These are phyloP conservation scores for Cyprinodon tularosa DNA, from an alignment of 2,113 vertebrate species.

Conservation along the genomic window DNA sequence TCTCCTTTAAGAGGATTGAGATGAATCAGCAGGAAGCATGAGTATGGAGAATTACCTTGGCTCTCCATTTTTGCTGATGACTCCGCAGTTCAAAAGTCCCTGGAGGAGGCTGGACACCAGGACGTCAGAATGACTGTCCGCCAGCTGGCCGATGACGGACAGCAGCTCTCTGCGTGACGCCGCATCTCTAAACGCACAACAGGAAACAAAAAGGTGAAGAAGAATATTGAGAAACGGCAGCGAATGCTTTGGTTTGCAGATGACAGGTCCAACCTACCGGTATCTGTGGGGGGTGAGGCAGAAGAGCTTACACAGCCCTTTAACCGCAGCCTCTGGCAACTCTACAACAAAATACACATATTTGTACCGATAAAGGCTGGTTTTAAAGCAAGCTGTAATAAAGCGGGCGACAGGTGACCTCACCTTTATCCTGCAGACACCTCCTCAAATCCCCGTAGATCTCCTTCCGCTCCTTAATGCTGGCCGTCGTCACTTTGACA, in stretches of 20 bases:
- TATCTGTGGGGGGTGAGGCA: slow-evolving; percentile 96
- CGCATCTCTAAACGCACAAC: slow-evolving; percentile 82
- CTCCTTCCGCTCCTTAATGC: slow-evolving; percentile 91
- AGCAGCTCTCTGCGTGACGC: slow-evolving; percentile 91
- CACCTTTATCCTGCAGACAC: slow-evolving; percentile 91
- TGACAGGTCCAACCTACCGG: slow-evolving; percentile 76
- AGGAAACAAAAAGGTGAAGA: neutral
- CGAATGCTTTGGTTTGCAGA: neutral
- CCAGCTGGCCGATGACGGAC: slow-evolving; percentile 86
- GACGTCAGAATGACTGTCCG: slow-evolving; percentile 87
- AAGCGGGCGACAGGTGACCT: slow-evolving; percentile 4
- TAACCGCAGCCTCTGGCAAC: slow-evolving; percentile 90
- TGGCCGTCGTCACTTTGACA: slow-evolving; percentile 92
- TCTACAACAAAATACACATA: slow-evolving; percentile 48
- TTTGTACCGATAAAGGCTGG: neutral
- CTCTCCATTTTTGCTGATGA: slow-evolving; percentile 82
- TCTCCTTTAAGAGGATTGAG: neutral
- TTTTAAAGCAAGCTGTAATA: neutral
- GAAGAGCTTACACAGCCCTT: slow-evolving; percentile 95
- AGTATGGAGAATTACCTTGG: slow-evolving; percentile 82
- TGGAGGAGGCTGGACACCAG: slow-evolving; percentile 88
- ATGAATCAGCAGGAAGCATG: neutral
- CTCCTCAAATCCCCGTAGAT: slow-evolving; percentile 88
- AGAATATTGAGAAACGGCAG: neutral
- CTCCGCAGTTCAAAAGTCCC: slow-evolving; percentile 87